phyloP scores from a whole-genome alignment of 2,888 invertebrate genomes.

The Drosophila multiciliata region DNA sequence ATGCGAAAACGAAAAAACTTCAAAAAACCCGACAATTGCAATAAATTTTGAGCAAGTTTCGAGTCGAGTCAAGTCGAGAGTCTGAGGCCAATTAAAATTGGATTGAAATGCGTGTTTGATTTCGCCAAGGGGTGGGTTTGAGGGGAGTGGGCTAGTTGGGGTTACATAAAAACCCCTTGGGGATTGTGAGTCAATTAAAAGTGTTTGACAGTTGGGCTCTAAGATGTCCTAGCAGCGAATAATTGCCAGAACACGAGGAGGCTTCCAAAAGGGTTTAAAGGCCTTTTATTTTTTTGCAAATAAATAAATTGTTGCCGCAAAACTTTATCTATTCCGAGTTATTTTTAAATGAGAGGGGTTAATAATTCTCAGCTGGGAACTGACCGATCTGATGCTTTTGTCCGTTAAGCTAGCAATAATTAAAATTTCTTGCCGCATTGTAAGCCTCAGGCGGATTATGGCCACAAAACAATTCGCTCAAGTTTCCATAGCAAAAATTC shows the following conservation, averaged over 20 bases:
- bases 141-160: not conserved
- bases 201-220: constrained; percentile 65
- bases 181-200: constrained; percentile 80
- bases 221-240: constrained; percentile 42
- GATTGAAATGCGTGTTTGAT: constrained; percentile 70
- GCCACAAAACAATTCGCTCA: constrained; percentile 36
- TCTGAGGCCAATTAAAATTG: constrained; percentile 70
- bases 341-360: not conserved
- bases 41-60: constrained; percentile 52
- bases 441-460: constrained; percentile 68
- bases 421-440: constrained; percentile 69
- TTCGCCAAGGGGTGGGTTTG: not conserved
- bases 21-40: constrained; percentile 52
- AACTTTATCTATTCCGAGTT: constrained; percentile 62
- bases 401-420: constrained; percentile 74
- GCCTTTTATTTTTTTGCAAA: constrained; percentile 39
- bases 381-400: constrained; percentile 64
- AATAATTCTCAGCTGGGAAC: constrained; percentile 21
- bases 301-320: constrained; percentile 69
- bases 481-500: constrained; percentile 31
- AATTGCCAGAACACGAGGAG: constrained; percentile 51
- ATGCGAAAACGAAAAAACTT: constrained; percentile 32
- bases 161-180: constrained; percentile 3
- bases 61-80: constrained; percentile 27
- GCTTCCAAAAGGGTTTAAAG: constrained; percentile 33